Percentiles rank a stretch among this genome's conserved stretches.
Conservation (phyloP, 2,797 vertebrate species). For the Rhinophrynus dorsalis region DNA sequence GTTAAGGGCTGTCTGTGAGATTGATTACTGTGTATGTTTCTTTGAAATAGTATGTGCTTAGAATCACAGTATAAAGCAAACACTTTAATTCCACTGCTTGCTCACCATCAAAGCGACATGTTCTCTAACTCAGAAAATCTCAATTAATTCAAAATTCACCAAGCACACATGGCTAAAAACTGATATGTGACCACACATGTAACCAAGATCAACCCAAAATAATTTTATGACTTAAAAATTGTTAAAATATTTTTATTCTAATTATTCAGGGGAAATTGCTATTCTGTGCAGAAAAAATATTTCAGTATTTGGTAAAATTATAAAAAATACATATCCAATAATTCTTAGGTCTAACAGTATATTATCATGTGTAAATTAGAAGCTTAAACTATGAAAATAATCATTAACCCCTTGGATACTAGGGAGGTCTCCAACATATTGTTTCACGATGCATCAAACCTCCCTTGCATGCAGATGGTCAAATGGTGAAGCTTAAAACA, state of each 20-base stretch:
- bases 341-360: no score
- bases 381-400: no score
- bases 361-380: no score
- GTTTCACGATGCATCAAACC: no score
- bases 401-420: no score
- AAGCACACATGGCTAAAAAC: not conserved
- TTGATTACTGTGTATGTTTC: slow-evolving; percentile 48
- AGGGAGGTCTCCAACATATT: no score
- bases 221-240: not conserved
- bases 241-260: not conserved
- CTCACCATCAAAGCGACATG: slow-evolving; percentile 11
- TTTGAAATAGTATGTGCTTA: slow-evolving; percentile 42
- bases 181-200: slow-evolving; percentile 9
- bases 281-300: no score
- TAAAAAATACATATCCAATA: no score
- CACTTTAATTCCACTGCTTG: slow-evolving; percentile 23
- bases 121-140: not conserved
- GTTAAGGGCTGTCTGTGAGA: slow-evolving; percentile 42
- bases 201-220: not conserved
- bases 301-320: no score
- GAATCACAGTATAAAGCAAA: slow-evolving; percentile 33
- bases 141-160: not conserved
- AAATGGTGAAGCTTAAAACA: no score
- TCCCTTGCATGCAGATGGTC: no score
- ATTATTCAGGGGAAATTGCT: no score